Percentiles rank a stretch among this genome's conserved stretches.
These are phyloP conservation scores for Vidua macroura DNA, from an alignment of 2,113 vertebrate species.

Conservation along the genomic window DNA sequence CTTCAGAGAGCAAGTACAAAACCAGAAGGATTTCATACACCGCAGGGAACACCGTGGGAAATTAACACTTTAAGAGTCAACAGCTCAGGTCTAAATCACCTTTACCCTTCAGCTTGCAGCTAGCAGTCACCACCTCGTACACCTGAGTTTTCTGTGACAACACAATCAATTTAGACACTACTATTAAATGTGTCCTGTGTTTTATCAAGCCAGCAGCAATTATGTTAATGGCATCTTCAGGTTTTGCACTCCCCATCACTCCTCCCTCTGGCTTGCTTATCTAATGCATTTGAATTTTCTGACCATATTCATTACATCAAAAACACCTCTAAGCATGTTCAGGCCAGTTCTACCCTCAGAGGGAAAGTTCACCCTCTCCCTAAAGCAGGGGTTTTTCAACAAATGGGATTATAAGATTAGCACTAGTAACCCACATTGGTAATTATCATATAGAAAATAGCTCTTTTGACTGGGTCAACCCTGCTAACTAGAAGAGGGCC, in stretches of 20 bases:
- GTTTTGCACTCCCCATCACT: neutral
- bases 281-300: neutral
- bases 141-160: neutral
- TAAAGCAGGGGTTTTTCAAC: neutral
- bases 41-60: neutral
- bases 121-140: neutral
- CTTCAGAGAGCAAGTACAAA: slow-evolving; percentile 3
- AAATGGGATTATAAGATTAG: slow-evolving; percentile 26
- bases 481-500: neutral
- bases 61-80: neutral
- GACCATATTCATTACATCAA: neutral
- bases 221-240: neutral
- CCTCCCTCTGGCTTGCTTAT: neutral
- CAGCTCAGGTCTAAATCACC: neutral
- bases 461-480: neutral
- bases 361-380: neutral
- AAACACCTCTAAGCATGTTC: neutral
- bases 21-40: neutral
- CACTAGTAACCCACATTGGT: neutral
- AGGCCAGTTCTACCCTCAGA: neutral
- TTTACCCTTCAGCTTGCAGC: neutral
- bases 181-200: neutral
- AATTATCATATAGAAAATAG: neutral
- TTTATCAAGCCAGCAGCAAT: neutral
- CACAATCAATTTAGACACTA: neutral